Conservation (phyloP, 2,888 invertebrate species). For the Euzetes globulus region DNA sequence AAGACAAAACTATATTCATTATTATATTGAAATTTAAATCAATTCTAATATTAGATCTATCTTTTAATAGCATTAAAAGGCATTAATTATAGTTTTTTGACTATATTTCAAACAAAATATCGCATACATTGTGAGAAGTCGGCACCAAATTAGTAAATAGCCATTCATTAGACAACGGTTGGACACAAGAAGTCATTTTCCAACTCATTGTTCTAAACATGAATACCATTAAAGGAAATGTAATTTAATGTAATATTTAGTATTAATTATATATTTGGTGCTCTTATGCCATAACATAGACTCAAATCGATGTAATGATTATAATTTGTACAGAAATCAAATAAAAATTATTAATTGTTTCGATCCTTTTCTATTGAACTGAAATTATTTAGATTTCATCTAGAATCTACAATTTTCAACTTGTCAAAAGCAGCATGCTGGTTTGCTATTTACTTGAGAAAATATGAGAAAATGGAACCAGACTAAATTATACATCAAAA, state of each 20-base stretch:
- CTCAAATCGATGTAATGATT: neutral
- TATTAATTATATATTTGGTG: conserved; percentile 10
- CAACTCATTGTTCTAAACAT: neutral
- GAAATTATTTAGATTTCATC: too few relatives aligned
- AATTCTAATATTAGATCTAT: neutral
- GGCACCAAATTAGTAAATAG: neutral
- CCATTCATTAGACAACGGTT: neutral
- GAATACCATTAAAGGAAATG: neutral
- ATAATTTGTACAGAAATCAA: conserved; percentile 12
- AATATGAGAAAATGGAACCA: too few relatives aligned
- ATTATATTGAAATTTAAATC: neutral
- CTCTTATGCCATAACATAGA: neutral
- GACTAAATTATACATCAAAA: too few relatives aligned
- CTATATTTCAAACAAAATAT: neutral
- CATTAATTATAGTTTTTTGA: neutral
- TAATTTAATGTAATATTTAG: neutral
- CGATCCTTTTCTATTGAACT: too few relatives aligned
- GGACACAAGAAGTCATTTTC: neutral
- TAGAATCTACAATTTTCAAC: too few relatives aligned
- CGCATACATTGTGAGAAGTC: neutral
- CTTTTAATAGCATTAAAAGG: neutral
- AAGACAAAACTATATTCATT: neutral
- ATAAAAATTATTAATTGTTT: conserved; percentile 9
- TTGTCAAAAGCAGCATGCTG: too few relatives aligned
- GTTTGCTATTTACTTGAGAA: too few relatives aligned